A percentile compares a stretch with the other conserved stretches of the same genome.
Evolutionary conservation across 2,888 invertebrate species (phyloP).

Genomic region (Eurois occulta): DNA sequence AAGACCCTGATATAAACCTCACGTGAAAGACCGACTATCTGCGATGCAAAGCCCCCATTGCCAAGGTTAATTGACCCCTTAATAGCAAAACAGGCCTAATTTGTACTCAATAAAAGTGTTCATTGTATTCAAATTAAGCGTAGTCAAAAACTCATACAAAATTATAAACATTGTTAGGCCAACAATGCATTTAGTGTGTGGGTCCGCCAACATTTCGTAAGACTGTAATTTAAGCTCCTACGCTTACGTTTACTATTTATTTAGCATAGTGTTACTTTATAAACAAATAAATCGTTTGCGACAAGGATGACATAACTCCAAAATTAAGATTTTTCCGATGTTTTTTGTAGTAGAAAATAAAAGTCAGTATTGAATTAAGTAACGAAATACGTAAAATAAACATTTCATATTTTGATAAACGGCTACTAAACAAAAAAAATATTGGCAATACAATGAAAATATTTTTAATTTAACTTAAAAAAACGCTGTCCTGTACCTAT

Average conservation of each 20-base stretch:
- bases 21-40: conserved; percentile 5
- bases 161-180: neutral
- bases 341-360: no score
- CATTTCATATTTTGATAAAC: no score
- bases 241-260: conserved; percentile 2
- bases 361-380: no score
- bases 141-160: neutral
- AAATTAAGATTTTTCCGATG: no score
- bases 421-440: no score
- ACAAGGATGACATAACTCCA: no score
- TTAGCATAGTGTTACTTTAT: neutral
- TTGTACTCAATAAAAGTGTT: conserved; percentile 13
- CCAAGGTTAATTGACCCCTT: conserved; percentile 42
- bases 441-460: no score
- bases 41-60: conserved; percentile 12
- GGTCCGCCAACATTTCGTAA: conserved; percentile 1
- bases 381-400: no score
- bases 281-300: no score
- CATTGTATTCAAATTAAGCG: conserved; percentile 34
- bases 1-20: neutral
- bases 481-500: no score
- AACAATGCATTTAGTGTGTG: conserved; percentile 5
- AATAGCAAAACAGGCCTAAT: conserved; percentile 30
- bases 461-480: no score
- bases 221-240: neutral